Evolutionary conservation across 2,113 vertebrate genomes (phyloP).

Genomic region (Orthonyx spaldingii): DNA sequence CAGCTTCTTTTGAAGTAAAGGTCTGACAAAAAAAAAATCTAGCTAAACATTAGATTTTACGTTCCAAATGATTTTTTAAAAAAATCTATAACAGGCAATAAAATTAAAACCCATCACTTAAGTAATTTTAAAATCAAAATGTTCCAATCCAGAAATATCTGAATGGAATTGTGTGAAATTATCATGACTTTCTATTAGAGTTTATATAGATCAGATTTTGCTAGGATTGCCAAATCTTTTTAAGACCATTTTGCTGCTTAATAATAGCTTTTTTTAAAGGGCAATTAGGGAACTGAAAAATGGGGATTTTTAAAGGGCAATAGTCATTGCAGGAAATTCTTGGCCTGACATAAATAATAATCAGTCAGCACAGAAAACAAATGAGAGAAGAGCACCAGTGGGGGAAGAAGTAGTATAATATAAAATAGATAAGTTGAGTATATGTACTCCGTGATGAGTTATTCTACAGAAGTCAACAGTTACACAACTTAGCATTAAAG

Average conservation of each 20-base stretch:
- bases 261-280: neutral
- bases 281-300: conserved; percentile 11
- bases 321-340: conserved; percentile 12
- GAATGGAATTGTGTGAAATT: neutral
- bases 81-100: neutral
- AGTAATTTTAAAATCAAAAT: neutral
- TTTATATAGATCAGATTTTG: conserved; percentile 1
- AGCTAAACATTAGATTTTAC: neutral
- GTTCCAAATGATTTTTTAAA: neutral
- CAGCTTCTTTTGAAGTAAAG: neutral
- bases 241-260: neutral
- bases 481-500: neutral
- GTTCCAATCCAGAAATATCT: neutral
- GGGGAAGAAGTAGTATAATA: neutral
- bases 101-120: neutral
- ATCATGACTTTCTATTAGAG: neutral
- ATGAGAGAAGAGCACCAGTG: neutral
- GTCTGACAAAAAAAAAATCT: neutral
- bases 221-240: neutral
- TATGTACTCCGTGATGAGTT: neutral
- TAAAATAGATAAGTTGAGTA: neutral
- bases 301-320: neutral
- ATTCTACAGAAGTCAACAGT: neutral
- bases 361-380: neutral
- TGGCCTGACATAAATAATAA: neutral